Base-by-base conservation (phyloP, 2,888 invertebrate genomes). In the Hydrotaea diabolus region DNA sequence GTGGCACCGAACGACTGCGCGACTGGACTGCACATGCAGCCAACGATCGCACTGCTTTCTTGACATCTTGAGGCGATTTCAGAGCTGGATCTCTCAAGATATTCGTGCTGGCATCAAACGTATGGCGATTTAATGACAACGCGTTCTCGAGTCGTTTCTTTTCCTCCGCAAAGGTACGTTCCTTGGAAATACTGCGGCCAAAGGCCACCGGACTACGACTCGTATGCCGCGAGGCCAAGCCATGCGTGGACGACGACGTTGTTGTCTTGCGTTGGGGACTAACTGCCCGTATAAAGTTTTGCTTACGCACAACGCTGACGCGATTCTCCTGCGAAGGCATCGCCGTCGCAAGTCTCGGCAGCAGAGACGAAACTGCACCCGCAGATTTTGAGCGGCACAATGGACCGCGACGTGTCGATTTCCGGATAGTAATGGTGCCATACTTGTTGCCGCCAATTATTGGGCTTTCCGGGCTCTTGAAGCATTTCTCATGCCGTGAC, bases 1-100 rank as follows among this genome's bases (percentile, higher is more conserved):
- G 88, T 0, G 92, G 91, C 76, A 92, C 86, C 4, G 92, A 93
- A 86, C 92, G 93, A 83, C 92, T 92, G 0, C 91, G 89, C 23
- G 88, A 71, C 46, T 88, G 83, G 3, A 88, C 87, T 66, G 89
- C 88, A 75, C 89, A 90, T 2, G 89, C 90, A 76, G 91, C 92
- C 86, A 91, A 91, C 0, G 91, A 92, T 80, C 92, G 93, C 77
- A 92, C 92, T 8, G 93, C 93, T 81, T 93, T 93, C 84, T 93
- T 93, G 0, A 94, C 94, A 88, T 95, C 94, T 31, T 93, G 93
- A 0, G 95, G 94, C 0, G 94, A 94, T 55, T 94, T 91, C 4
- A 95, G 89, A 77, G 94, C 94, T 0, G 94, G 93, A 43, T 95
- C 92, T 2, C 91, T 86, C 62, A 93, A 86, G 3, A 93, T 93